phyloP scores from a whole-genome alignment of 2,888 invertebrate genomes.

The Listrodromus nycthemerus region DNA sequence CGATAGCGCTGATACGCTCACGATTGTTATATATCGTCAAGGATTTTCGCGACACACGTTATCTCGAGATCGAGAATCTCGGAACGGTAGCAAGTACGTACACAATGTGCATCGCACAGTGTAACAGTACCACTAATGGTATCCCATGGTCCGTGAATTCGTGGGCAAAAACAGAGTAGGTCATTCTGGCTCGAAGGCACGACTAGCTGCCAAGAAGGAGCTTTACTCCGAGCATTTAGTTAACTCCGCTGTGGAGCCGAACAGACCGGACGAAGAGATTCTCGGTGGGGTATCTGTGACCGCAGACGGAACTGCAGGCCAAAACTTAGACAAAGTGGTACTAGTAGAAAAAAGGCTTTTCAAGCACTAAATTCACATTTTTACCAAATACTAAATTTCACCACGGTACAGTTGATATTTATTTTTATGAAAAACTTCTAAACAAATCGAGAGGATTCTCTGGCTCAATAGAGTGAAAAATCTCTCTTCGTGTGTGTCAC shows the following conservation, averaged over 20 bases:
- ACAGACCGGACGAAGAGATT: constrained; percentile 54
- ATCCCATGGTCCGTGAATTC: constrained; percentile 33
- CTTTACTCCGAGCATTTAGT: constrained; percentile 64
- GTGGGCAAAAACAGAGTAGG: constrained; percentile 50
- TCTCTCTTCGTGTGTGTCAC: too few relatives aligned
- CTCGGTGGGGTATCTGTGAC: constrained; percentile 33
- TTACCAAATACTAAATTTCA: background rate
- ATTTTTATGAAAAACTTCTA: background rate
- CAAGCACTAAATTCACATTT: background rate
- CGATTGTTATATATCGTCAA: constrained; percentile 32
- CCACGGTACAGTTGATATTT: background rate
- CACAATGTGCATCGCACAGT: constrained; percentile 37
- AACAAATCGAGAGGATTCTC: background rate
- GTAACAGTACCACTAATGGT: constrained; percentile 19
- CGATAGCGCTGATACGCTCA: constrained; percentile 14
- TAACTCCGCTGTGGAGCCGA: constrained; percentile 55
- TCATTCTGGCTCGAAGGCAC: constrained; percentile 66
- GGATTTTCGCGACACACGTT: constrained; percentile 61
- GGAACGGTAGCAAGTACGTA: constrained; percentile 34
- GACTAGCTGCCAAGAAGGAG: constrained; percentile 63
- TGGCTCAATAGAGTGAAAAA: background rate
- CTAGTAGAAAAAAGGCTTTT: constrained; percentile 1
- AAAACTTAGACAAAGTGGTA: background rate
- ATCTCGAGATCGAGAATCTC: constrained; percentile 63
- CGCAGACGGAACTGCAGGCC: constrained; percentile 37